Evolutionary conservation across 1,140 invertebrate species (phyloP).

Genomic region (Diorhabda elongata): DNA sequence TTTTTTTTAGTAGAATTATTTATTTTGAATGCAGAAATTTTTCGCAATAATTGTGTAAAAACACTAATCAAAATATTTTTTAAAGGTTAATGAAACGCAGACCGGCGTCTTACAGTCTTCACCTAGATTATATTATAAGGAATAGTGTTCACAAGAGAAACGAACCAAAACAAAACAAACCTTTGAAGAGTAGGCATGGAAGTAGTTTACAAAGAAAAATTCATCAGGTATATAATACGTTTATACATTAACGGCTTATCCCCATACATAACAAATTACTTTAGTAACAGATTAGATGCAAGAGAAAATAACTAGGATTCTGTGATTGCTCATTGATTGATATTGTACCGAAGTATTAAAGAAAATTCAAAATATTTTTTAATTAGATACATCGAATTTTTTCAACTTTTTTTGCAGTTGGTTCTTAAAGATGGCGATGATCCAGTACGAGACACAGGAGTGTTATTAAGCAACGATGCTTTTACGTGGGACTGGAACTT

Average conservation of each 20-base stretch:
- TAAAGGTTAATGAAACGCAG: conserved; percentile 66
- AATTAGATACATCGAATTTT: conserved; percentile 9
- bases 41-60: neutral
- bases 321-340: no score
- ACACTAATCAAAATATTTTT: conserved; percentile 9
- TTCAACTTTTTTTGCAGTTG: conserved; percentile 43
- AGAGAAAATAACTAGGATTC: no score
- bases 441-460: conserved; percentile 68
- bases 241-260: no score
- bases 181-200: conserved; percentile 14
- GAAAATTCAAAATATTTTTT: conserved; percentile 4
- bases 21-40: no score
- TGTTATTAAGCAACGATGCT: conserved; percentile 67
- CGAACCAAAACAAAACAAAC: conserved; percentile 27
- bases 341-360: neutral
- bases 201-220: conserved; percentile 38
- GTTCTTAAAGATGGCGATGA: conserved; percentile 59
- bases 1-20: no score
- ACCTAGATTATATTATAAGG: conserved; percentile 69
- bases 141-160: conserved; percentile 34
- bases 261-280: no score
- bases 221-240: conserved; percentile 35
- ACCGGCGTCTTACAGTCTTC: conserved; percentile 74
- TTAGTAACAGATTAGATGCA: no score
- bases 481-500: conserved; percentile 82